phyloP scores from a whole-genome alignment of 2,113 vertebrate species.

The Pogonocichla stellata region DNA sequence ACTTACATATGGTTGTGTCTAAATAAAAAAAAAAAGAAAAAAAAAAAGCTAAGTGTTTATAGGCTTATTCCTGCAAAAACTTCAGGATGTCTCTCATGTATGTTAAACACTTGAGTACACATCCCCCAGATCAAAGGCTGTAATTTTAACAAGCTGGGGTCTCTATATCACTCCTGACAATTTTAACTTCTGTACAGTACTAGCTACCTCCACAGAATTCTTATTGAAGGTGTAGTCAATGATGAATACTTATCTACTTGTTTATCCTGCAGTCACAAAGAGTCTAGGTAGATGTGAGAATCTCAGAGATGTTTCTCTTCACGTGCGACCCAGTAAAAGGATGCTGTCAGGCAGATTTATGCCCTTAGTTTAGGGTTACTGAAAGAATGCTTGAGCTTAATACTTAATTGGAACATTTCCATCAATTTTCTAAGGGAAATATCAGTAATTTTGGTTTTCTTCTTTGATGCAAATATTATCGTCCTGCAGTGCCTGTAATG shows the following conservation, averaged over 20 bases:
- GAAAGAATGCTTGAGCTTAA: not conserved
- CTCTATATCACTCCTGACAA: not conserved
- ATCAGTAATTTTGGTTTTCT: not conserved
- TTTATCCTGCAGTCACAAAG: not conserved
- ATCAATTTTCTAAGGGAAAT: not conserved
- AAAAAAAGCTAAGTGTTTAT: not conserved
- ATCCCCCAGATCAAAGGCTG: not conserved
- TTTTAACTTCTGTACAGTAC: not conserved
- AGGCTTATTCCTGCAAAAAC: not conserved
- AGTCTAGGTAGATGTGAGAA: not conserved
- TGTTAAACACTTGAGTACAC: not conserved
- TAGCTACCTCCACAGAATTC: not conserved
- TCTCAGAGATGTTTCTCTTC: not conserved
- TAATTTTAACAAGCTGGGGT: not conserved
- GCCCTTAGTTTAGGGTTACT: not conserved
- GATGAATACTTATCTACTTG: not conserved
- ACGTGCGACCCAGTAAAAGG: conserved; percentile 11
- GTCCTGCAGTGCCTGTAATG: not conserved
- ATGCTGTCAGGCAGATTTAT: conserved; percentile 37
- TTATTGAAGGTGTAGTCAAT: not conserved
- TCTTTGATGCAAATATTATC: not conserved
- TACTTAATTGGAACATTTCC: not conserved
- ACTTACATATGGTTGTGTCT: rapidly evolving
- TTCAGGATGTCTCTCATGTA: not conserved
- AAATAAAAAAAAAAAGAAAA: not conserved